Evolutionary conservation across 2,888 invertebrate genomes (phyloP).

Genomic region (Pyrrhosoma nymphula): DNA sequence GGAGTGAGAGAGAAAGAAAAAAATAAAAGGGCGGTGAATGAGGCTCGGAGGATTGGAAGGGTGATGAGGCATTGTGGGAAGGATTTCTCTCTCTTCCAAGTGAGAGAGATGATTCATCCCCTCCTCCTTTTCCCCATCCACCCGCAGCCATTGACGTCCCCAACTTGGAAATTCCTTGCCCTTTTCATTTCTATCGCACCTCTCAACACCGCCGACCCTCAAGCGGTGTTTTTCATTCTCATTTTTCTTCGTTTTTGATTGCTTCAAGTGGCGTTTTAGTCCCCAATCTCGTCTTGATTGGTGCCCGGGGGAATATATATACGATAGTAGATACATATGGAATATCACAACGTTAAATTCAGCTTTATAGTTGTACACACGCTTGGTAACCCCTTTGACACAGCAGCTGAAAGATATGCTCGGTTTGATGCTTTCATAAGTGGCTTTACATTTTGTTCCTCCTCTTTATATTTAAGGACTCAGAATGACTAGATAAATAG

Average conservation of each 20-base stretch:
- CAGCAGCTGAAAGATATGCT: too few relatives aligned
- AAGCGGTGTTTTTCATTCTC: not conserved
- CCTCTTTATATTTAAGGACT: too few relatives aligned
- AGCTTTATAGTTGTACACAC: too few relatives aligned
- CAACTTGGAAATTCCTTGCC: not conserved
- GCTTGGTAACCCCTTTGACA: too few relatives aligned
- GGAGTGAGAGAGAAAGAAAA: not conserved
- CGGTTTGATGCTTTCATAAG: too few relatives aligned
- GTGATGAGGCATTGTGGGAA: conserved; percentile 7
- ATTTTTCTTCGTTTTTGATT: not conserved
- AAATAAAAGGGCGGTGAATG: not conserved
- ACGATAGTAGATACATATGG: too few relatives aligned
- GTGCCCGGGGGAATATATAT: too few relatives aligned
- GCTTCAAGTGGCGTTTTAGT: not conserved
- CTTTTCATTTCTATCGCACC: conserved; percentile 18
- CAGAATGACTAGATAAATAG: too few relatives aligned
- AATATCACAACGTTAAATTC: too few relatives aligned
- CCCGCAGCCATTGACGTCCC: not conserved
- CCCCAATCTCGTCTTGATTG: too few relatives aligned
- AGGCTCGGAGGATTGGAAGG: not conserved
- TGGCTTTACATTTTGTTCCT: too few relatives aligned
- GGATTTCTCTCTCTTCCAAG: not conserved
- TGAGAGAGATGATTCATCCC: not conserved
- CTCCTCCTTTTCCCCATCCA: not conserved
- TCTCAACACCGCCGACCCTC: not conserved